Evolutionary conservation across 2,888 invertebrate species (phyloP), one percentile per base, ranked within the genome.

Genomic region (Frankliniella fusca): DNA sequence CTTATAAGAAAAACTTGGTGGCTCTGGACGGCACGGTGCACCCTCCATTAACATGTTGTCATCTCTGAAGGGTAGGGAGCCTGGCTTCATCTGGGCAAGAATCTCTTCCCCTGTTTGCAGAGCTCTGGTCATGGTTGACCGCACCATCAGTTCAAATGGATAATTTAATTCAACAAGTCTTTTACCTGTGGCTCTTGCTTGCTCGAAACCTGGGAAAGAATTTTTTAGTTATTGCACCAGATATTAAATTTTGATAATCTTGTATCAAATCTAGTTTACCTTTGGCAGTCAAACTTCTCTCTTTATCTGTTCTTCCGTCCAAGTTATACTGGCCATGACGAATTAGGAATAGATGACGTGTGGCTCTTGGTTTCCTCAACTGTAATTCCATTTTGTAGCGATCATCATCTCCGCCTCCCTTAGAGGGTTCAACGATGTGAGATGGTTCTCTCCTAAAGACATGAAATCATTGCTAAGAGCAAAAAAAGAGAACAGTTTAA

Each of bases 311-410:
- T 49, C 89, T 88, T 0, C 95, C 96, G 12, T 91, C 90, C 70
- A 93, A 88, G 86, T 96, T 91, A 87, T 99, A 99, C 88, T 99
- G 98, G 0, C 99, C 99, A 88, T 99, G 99, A 70, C 99, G 91
- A 83, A 99, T 94, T 27, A 99, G 90, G 85, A 99, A 92, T 81
- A 99, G 88, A 87, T 98, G 96, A 20, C 98, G 89, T 0, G 91
- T 90, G 0, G 93, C 93, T 85, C 87, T 90, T 0, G 92, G 89
- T 85, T 90, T 92, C 0, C 90, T 88, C 83, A 92, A 91, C 85
- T 93, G 93, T 49, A 92, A 85, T 83, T 92, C 90, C 85, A 92
- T 91, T 87, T 94, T 94, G 83, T 90, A 91, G 81, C 91, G 90
- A 11, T 27, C 27, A 79, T 94, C 91, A 83, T 93, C 92, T 83